These are phyloP conservation scores for Puffinus mauretanicus DNA, from an alignment of 2,113 vertebrate genomes.

Conservation along the genomic window DNA sequence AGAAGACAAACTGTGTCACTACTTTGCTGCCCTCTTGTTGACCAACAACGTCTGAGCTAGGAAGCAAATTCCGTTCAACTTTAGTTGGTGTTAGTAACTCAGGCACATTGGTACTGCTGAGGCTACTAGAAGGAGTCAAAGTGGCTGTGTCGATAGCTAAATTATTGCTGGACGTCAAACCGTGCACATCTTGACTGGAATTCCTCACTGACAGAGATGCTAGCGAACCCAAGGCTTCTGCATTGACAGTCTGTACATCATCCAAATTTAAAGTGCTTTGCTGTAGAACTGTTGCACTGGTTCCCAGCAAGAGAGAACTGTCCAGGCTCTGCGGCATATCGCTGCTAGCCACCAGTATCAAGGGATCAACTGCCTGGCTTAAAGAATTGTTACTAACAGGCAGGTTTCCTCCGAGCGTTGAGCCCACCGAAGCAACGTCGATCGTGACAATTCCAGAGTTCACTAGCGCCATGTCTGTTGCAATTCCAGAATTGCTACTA, in stretches of 20 bases:
- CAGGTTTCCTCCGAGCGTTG: conserved; percentile 73
- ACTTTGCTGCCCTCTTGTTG: conserved; percentile 81
- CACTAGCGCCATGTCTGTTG: conserved; percentile 84
- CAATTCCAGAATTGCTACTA: conserved; percentile 67
- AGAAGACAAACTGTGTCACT: conserved; percentile 82
- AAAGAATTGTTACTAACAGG: conserved; percentile 67
- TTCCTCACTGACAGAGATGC: conserved; percentile 81
- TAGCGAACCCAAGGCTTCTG: conserved; percentile 84
- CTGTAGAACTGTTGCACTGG: conserved; percentile 78
- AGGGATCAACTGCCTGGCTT: conserved; percentile 84
- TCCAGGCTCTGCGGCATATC: conserved; percentile 84
- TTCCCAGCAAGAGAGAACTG: conserved; percentile 76
- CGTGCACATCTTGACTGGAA: conserved; percentile 73
- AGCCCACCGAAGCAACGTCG: conserved; percentile 83
- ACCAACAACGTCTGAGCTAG: conserved; percentile 74
- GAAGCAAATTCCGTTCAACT: conserved; percentile 77
- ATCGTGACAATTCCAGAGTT: conserved; percentile 90
- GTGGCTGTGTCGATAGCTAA: conserved; percentile 71
- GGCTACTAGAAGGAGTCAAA: conserved; percentile 71
- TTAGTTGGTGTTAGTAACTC: conserved; percentile 81
- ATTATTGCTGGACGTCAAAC: conserved; percentile 77
- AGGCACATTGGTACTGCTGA: conserved; percentile 63
- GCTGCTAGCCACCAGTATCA: conserved; percentile 81
- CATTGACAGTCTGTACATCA: conserved; percentile 85
- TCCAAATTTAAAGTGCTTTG: conserved; percentile 85